phyloP scores from a whole-genome alignment of 2,113 vertebrate genomes.

The Chlamydotis undulata region DNA sequence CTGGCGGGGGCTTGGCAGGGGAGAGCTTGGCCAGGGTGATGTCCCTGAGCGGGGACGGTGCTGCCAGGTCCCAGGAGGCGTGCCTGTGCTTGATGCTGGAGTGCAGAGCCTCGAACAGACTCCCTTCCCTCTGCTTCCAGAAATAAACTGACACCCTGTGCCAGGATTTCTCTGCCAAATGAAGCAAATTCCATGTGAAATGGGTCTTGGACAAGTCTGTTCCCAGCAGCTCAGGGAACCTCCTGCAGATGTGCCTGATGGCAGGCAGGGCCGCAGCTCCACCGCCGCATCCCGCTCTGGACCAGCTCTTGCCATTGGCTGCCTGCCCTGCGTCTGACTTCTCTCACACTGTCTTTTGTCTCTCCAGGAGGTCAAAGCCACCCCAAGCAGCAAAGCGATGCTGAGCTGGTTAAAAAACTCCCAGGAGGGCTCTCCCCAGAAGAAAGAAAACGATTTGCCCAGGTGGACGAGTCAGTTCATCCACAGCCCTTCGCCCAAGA shows the following conservation, averaged over 20 bases:
- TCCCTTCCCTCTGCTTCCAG: background rate
- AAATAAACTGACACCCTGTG: background rate
- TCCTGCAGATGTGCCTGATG: background rate
- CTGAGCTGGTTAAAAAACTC: slow-evolving; percentile 83
- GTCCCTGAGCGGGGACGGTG: background rate
- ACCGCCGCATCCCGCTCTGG: background rate
- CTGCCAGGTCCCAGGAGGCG: background rate
- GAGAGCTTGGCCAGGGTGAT: fast-evolving
- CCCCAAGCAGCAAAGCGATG: slow-evolving; percentile 84
- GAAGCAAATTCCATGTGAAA: slow-evolving; percentile 14
- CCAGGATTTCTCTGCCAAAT: slow-evolving; percentile 1
- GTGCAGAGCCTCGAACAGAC: background rate
- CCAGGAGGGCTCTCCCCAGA: slow-evolving; percentile 72
- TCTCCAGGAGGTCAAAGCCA: slow-evolving; percentile 75
- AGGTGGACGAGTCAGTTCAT: slow-evolving; percentile 71
- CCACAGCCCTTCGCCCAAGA: slow-evolving; percentile 43
- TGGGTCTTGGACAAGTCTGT: background rate
- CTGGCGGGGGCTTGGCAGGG: background rate
- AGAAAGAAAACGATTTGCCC: slow-evolving; percentile 67
- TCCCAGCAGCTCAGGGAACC: background rate
- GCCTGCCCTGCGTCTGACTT: background rate
- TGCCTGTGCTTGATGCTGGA: background rate
- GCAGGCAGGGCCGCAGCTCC: background rate
- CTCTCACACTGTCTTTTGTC: background rate
- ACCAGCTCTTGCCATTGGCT: background rate